phyloP scores from a whole-genome alignment of 2,113 vertebrate genomes.

The Tauraco erythrolophus region DNA sequence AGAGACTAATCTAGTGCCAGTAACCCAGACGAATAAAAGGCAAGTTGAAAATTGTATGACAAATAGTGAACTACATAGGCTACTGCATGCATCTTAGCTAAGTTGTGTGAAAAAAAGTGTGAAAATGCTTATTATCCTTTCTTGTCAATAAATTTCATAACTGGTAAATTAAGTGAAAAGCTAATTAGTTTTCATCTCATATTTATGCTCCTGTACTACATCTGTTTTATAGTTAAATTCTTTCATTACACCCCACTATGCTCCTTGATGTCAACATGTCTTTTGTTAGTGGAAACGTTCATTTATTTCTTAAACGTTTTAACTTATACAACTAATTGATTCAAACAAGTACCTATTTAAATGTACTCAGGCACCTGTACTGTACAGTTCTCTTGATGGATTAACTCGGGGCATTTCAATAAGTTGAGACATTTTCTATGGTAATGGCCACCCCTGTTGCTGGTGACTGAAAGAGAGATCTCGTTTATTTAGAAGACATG shows the following conservation, averaged over 20 bases:
- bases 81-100: background rate
- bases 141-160: background rate
- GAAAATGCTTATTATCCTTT: background rate
- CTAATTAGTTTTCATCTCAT: background rate
- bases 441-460: background rate
- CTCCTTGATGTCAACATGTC: background rate
- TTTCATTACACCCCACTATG: background rate
- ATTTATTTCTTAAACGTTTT: background rate
- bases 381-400: background rate
- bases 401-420: background rate
- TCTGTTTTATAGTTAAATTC: background rate
- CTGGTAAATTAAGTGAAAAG: background rate
- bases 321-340: background rate
- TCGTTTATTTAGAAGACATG: background rate
- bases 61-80: background rate
- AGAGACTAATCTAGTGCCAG: background rate
- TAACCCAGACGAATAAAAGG: background rate
- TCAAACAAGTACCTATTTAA: background rate
- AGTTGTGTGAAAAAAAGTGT: background rate
- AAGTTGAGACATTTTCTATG: background rate
- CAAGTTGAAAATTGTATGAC: background rate
- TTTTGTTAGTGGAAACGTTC: background rate
- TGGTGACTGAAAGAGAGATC: background rate
- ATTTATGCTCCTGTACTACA: background rate
- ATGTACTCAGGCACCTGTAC: background rate